Evolutionary conservation across 2,888 invertebrate species (phyloP), one percentile per base, ranked within the genome.

Genomic region (Heteromurus nitidus): DNA sequence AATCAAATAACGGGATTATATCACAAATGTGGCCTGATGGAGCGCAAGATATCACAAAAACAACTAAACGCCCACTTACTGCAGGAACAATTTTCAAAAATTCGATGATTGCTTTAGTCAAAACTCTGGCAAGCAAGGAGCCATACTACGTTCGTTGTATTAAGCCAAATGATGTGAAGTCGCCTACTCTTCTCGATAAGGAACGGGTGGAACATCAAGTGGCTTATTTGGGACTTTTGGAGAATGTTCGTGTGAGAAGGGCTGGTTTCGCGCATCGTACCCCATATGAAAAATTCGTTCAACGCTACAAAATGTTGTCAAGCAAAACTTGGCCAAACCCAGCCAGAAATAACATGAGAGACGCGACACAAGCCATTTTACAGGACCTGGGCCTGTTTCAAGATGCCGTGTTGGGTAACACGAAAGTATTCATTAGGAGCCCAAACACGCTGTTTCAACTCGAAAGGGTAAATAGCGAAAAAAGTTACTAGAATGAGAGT

Each of bases 181-280:
- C 96, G 44, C 93, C 97, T 0, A 92, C 92, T 47, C 91, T 93
- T 50, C 97, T 98, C 90, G 96, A 98, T 89, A 93, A 94, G 16
- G 94, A 95, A 88, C 92, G 97, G 44, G 90, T 91, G 2, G 88
- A 89, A 68, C 92, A 92, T 88, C 92, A 92, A 88, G 91, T 91
- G 0, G 84, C 85, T 2, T 86, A 87, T 62, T 70, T 87, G 67
- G 87, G 86, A 9, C 64, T 87, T 13, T 53, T 87, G 65, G 86
- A 87, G 74, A 87, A 86, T 73, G 96, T 98, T 60, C 92, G 97
- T 82, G 98, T 99, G 20, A 92, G 98, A 3, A 92, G 98, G 88
- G 98, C 98, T 76, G 99, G 99, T 55, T 99, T 99, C 91, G 98
- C 97, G n/a, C 94, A 96, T 90, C 92, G 99, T 55, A 96, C 97